phyloP scores from a whole-genome alignment of 1,140 invertebrate species.

The Hyphantria cunea region DNA sequence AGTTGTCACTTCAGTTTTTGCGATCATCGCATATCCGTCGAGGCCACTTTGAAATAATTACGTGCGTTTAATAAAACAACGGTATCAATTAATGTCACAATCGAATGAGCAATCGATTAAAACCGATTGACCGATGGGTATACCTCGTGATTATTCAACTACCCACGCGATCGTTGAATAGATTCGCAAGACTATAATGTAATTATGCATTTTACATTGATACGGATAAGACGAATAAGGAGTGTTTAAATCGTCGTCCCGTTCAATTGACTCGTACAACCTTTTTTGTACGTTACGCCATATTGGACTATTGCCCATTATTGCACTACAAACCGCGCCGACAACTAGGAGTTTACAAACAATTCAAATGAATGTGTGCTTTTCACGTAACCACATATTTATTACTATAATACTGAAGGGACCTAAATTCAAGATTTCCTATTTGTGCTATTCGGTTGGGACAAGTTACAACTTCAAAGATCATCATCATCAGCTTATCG shows the following conservation, averaged over 20 bases:
- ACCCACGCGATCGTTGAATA: conserved; percentile 49
- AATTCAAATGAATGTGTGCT: conserved; percentile 15
- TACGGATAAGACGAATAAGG: conserved; percentile 6
- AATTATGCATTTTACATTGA: conserved; percentile 26
- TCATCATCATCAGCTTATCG: too few species aligned
- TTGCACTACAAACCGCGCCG: background rate
- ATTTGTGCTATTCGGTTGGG: background rate
- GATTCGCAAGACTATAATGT: conserved; percentile 29
- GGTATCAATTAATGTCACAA: conserved; percentile 60
- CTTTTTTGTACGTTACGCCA: conserved; percentile 14
- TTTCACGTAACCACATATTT: conserved; percentile 14
- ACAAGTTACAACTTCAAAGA: too few species aligned
- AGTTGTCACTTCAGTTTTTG: conserved; percentile 43
- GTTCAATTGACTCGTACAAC: conserved; percentile 22
- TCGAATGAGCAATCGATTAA: conserved; percentile 42
- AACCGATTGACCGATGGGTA: conserved; percentile 41
- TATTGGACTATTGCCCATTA: background rate
- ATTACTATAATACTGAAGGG: conserved; percentile 7
- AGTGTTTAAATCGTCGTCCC: conserved; percentile 5
- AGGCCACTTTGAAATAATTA: conserved; percentile 55
- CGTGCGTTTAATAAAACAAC: conserved; percentile 47
- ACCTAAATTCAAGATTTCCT: background rate
- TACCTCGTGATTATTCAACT: conserved; percentile 37
- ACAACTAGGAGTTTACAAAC: background rate
- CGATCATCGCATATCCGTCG: conserved; percentile 32